Conservation (phyloP, 2,113 vertebrate species). For the Paratilapia polleni region DNA sequence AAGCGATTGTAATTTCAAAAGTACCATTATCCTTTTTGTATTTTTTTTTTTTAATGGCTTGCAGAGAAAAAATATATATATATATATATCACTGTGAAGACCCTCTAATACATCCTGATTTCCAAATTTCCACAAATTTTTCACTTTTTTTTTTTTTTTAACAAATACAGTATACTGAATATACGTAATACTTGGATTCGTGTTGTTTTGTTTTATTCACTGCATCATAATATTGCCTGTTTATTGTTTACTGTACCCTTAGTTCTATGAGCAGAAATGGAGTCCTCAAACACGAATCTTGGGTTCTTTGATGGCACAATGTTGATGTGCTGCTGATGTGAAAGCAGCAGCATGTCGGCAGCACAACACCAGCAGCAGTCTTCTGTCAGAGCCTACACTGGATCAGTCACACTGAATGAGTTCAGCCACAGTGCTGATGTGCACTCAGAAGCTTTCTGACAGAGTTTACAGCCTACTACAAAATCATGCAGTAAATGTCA, state of each 20-base stretch:
- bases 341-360: constrained; percentile 26
- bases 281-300: neutral
- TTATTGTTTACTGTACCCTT: neutral
- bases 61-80: constrained; percentile 31
- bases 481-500: neutral
- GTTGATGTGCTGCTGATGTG: neutral
- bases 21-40: constrained; percentile 48
- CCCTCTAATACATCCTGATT: neutral
- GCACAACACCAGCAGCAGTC: constrained; percentile 4
- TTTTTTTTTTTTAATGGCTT: constrained; percentile 20
- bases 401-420: constrained; percentile 18
- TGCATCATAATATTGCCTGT: neutral
- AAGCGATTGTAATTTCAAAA: constrained; percentile 69
- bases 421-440: neutral
- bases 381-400: constrained; percentile 14
- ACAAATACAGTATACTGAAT: neutral
- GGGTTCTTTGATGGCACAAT: neutral
- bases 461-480: neutral
- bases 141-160: neutral
- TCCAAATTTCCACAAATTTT: neutral
- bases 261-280: neutral
- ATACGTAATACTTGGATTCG: neutral
- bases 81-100: neutral
- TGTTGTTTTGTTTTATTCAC: neutral
- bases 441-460: constrained; percentile 5